Evolutionary conservation across 92 coral and sea anemone species (phyloP).

Genomic region (Pocillopora meandrina): DNA sequence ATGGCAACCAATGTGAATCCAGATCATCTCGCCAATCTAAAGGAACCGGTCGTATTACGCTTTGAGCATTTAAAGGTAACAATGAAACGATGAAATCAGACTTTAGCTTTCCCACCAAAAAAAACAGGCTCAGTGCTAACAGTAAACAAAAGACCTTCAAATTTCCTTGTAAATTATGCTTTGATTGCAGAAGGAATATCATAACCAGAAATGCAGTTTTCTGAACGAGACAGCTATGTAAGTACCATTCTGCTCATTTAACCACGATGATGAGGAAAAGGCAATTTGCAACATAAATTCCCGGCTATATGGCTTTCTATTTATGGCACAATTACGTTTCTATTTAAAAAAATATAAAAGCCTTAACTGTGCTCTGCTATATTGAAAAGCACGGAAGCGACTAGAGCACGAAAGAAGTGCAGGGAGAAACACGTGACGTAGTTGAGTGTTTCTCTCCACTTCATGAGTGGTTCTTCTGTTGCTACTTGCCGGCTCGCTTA

Average conservation of each 20-base stretch:
- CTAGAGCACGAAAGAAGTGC: too few species aligned
- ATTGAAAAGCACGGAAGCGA: too few species aligned
- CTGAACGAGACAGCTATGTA: slow-evolving; percentile 60
- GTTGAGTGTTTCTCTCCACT: too few species aligned
- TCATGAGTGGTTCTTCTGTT: too few species aligned
- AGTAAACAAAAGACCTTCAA: not conserved
- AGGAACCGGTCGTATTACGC: slow-evolving; percentile 48
- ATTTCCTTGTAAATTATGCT: not conserved
- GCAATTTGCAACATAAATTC: not conserved
- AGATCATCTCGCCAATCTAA: slow-evolving; percentile 34
- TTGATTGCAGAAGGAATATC: slow-evolving; percentile 18
- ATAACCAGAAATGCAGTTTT: slow-evolving; percentile 50
- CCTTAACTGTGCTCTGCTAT: too few species aligned
- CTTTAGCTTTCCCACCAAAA: too few species aligned
- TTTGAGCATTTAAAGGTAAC: slow-evolving; percentile 39
- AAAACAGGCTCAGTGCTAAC: not conserved
- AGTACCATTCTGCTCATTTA: not conserved
- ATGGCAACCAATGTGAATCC: slow-evolving; percentile 56
- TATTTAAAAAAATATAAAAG: too few species aligned
- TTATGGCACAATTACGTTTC: too few species aligned
- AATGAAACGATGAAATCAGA: too few species aligned
- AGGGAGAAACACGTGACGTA: too few species aligned
- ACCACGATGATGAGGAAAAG: not conserved
- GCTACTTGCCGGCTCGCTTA: too few species aligned
- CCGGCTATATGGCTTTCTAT: too few species aligned